These are phyloP conservation scores for Aradus depressus DNA, from an alignment of 2,888 invertebrate species.

Conservation along the genomic window DNA sequence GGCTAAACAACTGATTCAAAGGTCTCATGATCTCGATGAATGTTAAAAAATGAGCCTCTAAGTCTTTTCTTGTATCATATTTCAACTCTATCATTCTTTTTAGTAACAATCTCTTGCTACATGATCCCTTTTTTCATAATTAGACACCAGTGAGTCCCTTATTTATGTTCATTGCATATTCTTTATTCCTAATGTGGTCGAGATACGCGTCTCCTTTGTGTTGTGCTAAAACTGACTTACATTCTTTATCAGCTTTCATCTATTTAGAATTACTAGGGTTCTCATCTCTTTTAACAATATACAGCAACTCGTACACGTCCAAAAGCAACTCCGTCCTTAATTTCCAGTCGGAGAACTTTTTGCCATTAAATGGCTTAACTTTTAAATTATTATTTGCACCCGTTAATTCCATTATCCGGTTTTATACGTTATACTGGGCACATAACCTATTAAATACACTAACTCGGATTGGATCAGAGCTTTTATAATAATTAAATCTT, in stretches of 20 bases:
- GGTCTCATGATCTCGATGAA: constrained; percentile 6
- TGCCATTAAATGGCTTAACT: constrained; percentile 9
- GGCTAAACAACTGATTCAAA: too few relatives aligned
- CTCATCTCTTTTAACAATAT: neutral
- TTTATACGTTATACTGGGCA: too few relatives aligned
- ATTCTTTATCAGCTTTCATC: constrained; percentile 4
- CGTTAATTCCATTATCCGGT: too few relatives aligned
- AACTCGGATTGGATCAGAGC: too few relatives aligned
- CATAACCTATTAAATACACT: too few relatives aligned
- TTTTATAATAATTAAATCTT: too few relatives aligned
- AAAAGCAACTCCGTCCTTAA: neutral
- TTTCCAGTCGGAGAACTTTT: constrained; percentile 11
- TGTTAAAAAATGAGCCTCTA: constrained; percentile 5
- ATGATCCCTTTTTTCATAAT: neutral
- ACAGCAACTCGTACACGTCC: constrained; percentile 1
- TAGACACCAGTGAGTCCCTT: too few relatives aligned
- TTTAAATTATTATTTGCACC: too few relatives aligned
- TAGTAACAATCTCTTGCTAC: neutral
- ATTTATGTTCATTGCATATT: neutral
- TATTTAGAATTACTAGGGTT: constrained; percentile 1
- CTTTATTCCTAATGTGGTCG: constrained; percentile 3
- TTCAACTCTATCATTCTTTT: constrained; percentile 1
- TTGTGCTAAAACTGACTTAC: constrained; percentile 7
- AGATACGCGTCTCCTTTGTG: constrained; percentile 5
- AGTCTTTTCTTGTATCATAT: constrained; percentile 2